Evolutionary conservation across 2,888 invertebrate genomes (phyloP).

Genomic region (Polietes domitor): DNA sequence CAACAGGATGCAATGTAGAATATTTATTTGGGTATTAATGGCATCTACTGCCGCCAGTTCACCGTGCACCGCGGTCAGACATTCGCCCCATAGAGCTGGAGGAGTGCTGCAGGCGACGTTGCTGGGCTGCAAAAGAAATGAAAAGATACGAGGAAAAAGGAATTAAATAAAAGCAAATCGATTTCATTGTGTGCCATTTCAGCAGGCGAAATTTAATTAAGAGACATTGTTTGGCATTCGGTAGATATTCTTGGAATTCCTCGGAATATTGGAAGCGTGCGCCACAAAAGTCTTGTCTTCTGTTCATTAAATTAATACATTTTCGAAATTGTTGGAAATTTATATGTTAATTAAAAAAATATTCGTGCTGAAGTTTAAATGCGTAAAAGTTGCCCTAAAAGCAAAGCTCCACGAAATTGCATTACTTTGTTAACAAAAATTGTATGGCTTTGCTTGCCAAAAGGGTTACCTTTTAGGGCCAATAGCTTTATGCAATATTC

Average conservation of each 20-base stretch:
- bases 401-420: too few species aligned
- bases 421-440: too few species aligned
- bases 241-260: neutral
- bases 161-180: slow-evolving; percentile 32
- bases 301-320: slow-evolving; percentile 1
- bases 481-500: too few species aligned
- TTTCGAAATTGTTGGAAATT: slow-evolving; percentile 2
- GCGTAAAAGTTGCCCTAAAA: too few species aligned
- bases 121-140: neutral
- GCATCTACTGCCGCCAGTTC: neutral
- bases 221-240: slow-evolving; percentile 9
- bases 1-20: neutral
- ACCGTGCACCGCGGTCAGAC: too few species aligned
- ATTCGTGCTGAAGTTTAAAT: too few species aligned
- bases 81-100: too few species aligned
- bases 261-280: too few species aligned
- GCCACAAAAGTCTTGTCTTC: too few species aligned
- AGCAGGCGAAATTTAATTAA: slow-evolving; percentile 9
- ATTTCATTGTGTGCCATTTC: neutral
- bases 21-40: slow-evolving; percentile 28
- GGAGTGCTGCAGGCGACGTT: too few species aligned
- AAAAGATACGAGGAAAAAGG: neutral
- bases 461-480: too few species aligned
- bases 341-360: slow-evolving; percentile 16
- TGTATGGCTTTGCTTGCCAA: too few species aligned